Evolutionary conservation across 2,113 vertebrate species (phyloP).

Genomic region (Glareola pratincola): DNA sequence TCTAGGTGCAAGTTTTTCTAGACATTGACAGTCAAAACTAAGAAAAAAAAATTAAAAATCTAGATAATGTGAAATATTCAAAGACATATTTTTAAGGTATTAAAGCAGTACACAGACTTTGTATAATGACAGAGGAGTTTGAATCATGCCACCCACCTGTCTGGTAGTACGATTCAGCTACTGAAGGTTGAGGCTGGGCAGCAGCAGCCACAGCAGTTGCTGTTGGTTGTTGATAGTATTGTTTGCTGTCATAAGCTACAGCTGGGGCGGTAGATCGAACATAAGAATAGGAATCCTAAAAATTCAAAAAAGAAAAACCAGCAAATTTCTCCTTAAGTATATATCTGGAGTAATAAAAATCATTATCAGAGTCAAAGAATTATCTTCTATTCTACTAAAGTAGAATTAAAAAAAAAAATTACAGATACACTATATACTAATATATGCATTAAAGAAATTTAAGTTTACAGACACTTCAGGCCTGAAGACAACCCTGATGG

Average conservation of each 20-base stretch:
- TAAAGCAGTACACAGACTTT: neutral
- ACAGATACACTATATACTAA: neutral
- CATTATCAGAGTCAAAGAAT: neutral
- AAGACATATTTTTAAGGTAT: neutral
- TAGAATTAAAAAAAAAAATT: neutral
- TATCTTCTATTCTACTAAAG: neutral
- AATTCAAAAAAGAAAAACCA: neutral
- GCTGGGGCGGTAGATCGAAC: conserved; percentile 92
- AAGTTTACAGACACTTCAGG: neutral
- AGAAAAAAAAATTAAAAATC: neutral
- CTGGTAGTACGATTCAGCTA: conserved; percentile 94
- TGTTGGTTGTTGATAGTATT: no score
- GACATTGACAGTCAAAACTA: neutral
- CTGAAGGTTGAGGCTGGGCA: conserved; percentile 87
- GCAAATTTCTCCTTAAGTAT: neutral
- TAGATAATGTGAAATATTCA: neutral
- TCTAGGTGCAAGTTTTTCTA: neutral
- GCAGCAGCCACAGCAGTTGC: conserved; percentile 74
- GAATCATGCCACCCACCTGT: conserved; percentile 76
- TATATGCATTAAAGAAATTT: neutral
- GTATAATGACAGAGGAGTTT: neutral
- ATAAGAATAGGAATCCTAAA: conserved; percentile 94
- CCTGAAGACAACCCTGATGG: neutral
- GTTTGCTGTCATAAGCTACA: conserved; percentile 78
- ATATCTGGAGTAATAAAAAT: neutral